Evolutionary conservation across 2,797 vertebrate species (phyloP), one percentile per base, ranked within the genome.

Genomic region (Lepidocolaptes lacrymiger): DNA sequence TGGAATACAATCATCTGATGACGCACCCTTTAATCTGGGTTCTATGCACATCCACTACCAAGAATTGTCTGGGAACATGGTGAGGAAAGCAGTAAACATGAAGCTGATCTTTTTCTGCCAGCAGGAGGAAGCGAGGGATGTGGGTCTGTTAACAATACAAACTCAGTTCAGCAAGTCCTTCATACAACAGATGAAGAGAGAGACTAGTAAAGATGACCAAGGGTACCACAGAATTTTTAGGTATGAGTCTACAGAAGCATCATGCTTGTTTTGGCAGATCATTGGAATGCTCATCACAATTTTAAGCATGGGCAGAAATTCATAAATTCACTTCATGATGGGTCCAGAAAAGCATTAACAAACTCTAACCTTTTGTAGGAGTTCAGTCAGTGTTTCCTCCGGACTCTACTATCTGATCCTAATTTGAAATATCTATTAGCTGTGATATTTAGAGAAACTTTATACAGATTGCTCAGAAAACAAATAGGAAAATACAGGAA

Each of bases 221-320:
- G 46, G 36, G 9, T 58, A 74, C 15, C 13, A 62, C 15, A 41
- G 8, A 66, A 76, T 37, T 85, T 68, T 39, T 28, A 64, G 51
- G 28, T 21, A 3, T 9, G 1, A 66, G 23, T 39, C 28, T 72
- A 30, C 21, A 81, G 43, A 51, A 94, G 30, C 52, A 81, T 9
- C 22, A 15, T 2, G 0, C 17, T 73, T 79, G 12, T 30, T 79
- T 18, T 54, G 19, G 30, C 20, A 52, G 6, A 18, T 39, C 48
- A n/a, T 1, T 51, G 27, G 46, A 86, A 52, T 8, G 28, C 12
- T 61, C 0, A 0, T 39, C 14, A 4, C 0, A 0, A 68, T 37
- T 68, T 75, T 30, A 91, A 77, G 37, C 43, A 36, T 2, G 2
- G 39, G 78, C 22, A 36, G 30, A 93, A 91, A 88, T 34, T 21